These are phyloP conservation scores for Rhabdornis inornatus DNA, from an alignment of 2,113 vertebrate genomes.

Conservation along the genomic window DNA sequence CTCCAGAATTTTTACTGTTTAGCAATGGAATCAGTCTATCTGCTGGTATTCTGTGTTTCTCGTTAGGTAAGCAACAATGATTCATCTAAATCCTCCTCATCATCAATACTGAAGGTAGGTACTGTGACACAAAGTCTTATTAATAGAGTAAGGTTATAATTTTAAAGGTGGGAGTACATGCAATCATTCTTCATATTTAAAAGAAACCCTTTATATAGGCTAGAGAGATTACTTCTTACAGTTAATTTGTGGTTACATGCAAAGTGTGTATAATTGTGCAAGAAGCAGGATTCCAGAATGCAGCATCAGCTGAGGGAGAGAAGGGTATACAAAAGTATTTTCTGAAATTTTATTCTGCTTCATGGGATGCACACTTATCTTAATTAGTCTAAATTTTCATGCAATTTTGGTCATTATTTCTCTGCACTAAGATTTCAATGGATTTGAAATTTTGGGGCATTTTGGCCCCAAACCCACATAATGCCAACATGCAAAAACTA, in stretches of 20 bases:
- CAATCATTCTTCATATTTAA: neutral
- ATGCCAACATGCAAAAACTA: neutral
- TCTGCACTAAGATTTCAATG: neutral
- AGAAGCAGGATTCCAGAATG: neutral
- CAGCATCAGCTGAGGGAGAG: neutral
- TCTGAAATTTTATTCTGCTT: neutral
- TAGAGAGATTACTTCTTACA: neutral
- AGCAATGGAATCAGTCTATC: neutral
- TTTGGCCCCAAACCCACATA: neutral
- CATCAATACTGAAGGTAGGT: neutral
- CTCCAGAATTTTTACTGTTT: neutral
- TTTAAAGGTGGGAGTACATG: neutral
- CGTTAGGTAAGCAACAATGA: neutral
- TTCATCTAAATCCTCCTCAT: neutral
- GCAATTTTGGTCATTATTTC: neutral
- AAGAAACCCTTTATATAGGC: neutral
- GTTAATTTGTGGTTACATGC: neutral
- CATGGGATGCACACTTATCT: neutral
- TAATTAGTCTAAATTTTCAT: neutral
- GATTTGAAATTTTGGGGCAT: neutral
- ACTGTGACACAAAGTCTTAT: neutral
- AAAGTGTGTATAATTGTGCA: neutral
- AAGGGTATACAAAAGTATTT: neutral
- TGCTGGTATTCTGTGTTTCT: neutral
- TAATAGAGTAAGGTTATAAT: neutral